phyloP scores from a whole-genome alignment of 1,140 invertebrate genomes.

The Brachionus rubens region DNA sequence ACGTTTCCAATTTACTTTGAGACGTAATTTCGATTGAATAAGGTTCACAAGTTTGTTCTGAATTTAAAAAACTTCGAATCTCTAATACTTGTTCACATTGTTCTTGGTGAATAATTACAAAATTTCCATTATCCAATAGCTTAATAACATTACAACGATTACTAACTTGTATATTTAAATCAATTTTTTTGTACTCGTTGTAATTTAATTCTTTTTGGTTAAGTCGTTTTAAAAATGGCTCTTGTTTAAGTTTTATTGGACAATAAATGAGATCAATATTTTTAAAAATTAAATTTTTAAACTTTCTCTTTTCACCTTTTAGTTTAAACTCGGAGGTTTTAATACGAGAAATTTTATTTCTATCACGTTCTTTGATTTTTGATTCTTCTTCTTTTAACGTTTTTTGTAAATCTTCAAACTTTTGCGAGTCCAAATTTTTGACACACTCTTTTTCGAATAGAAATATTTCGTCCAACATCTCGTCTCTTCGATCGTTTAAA shows the following conservation, averaged over 20 bases:
- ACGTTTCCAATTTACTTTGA: neutral
- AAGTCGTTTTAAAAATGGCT: neutral
- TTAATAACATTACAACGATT: too few species aligned
- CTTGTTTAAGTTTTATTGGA: neutral
- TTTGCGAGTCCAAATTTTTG: neutral
- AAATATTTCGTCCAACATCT: neutral
- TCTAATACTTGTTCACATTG: neutral
- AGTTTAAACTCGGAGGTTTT: neutral
- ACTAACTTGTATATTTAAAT: conserved; percentile 7
- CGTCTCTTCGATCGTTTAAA: neutral
- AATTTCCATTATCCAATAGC: neutral
- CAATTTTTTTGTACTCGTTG: neutral
- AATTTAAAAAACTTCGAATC: neutral
- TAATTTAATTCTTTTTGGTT: neutral
- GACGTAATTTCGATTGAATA: neutral
- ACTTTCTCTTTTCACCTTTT: neutral
- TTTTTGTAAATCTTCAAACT: neutral
- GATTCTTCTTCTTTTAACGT: neutral
- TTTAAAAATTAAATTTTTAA: conserved; percentile 17
- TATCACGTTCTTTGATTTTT: neutral
- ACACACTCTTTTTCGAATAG: conserved; percentile 9
- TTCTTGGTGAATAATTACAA: too few species aligned
- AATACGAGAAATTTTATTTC: neutral
- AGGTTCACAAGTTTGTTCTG: neutral
- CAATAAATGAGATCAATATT: neutral